Evolutionary conservation across 2,797 vertebrate genomes (phyloP).

Genomic region (Cichlasoma orientale): DNA sequence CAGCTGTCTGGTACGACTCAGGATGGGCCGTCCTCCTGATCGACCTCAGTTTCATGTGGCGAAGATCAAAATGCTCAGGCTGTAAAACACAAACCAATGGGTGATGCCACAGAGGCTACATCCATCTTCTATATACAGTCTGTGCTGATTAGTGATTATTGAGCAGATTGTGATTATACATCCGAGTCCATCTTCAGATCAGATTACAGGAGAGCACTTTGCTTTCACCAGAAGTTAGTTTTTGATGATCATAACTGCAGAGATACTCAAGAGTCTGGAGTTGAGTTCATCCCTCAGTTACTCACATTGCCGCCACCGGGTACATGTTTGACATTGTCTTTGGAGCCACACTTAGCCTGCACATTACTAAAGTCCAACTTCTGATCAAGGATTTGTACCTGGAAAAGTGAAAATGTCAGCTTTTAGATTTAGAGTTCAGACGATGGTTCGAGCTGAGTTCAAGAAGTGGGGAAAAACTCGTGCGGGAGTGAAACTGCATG

Average conservation of each 20-base stretch:
- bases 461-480: neutral
- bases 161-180: neutral
- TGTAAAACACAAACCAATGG: neutral
- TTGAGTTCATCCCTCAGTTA: constrained; percentile 72
- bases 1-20: neutral
- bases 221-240: constrained; percentile 47
- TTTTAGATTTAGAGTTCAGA: constrained; percentile 42
- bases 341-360: constrained; percentile 92
- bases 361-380: constrained; percentile 90
- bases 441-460: constrained; percentile 9
- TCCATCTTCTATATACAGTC: neutral
- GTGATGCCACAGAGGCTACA: neutral
- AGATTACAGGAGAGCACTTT: constrained; percentile 54
- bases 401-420: constrained; percentile 70
- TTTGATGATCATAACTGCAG: constrained; percentile 64
- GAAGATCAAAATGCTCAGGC: neutral
- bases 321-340: constrained; percentile 89
- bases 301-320: constrained; percentile 90
- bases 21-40: rapidly evolving
- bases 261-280: constrained; percentile 68
- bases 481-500: constrained; percentile 8
- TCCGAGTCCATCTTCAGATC: constrained; percentile 80
- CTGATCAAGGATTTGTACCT: constrained; percentile 91
- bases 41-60: rapidly evolving
- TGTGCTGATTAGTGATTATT: neutral